phyloP scores from a whole-genome alignment of 2,797 vertebrate species.

The Pseudochirops corinnae region DNA sequence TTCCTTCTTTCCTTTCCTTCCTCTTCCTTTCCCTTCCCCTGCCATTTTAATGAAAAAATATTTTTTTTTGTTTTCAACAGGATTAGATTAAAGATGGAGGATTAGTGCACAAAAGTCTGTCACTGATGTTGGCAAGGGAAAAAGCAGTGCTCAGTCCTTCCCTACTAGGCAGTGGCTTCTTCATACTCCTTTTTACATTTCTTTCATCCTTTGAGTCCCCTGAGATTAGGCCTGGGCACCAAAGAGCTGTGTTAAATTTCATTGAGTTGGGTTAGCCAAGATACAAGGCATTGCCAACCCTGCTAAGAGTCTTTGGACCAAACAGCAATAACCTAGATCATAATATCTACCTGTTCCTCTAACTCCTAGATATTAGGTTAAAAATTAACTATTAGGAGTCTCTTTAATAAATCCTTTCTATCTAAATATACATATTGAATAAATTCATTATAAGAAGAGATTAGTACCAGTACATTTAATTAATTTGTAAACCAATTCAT shows the following conservation, averaged over 20 bases:
- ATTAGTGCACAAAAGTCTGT: not conserved
- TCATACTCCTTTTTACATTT: not conserved
- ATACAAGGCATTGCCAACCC: not conserved
- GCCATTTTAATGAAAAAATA: not conserved
- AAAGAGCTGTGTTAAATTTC: not conserved
- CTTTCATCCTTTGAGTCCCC: not conserved
- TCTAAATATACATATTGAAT: not conserved
- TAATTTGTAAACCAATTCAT: not conserved
- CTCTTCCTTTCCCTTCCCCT: not conserved
- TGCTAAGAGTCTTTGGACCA: not conserved
- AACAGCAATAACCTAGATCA: not conserved
- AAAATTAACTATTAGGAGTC: not conserved
- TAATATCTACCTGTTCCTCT: not conserved
- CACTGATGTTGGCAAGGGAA: not conserved
- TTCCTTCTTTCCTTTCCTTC: not conserved
- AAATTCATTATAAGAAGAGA: not conserved
- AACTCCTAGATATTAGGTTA: not conserved
- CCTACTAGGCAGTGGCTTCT: not conserved
- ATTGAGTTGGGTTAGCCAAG: not conserved
- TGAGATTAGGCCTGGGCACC: not conserved
- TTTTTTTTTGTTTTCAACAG: not conserved
- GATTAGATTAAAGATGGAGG: not conserved
- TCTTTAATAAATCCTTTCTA: slow-evolving; percentile 8
- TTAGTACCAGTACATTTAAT: slow-evolving; percentile 21
- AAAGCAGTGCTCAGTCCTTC: rapidly evolving